Conservation (phyloP, 2,113 vertebrate species). For the Muscicapa adusta region DNA sequence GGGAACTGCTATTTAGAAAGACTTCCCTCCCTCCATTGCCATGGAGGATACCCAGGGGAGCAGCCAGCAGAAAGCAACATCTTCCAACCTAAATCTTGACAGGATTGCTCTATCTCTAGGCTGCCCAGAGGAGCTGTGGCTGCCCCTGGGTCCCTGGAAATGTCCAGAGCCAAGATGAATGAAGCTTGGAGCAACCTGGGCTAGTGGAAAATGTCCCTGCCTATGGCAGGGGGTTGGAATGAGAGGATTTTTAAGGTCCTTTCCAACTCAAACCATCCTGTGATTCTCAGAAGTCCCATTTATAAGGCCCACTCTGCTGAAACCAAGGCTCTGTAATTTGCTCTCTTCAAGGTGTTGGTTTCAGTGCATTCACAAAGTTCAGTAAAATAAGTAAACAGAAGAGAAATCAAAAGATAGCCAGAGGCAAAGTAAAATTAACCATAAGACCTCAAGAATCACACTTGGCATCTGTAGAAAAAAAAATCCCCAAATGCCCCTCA, state of each 20-base stretch:
- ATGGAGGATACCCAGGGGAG: background rate
- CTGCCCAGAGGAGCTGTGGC: background rate
- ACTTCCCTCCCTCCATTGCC: background rate
- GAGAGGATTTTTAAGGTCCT: background rate
- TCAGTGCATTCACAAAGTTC: background rate
- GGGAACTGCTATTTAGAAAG: background rate
- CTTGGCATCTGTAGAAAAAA: background rate
- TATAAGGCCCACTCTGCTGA: background rate
- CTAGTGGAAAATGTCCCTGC: background rate
- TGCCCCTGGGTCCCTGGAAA: background rate
- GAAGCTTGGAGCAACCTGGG: fast-evolving
- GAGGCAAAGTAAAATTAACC: background rate
- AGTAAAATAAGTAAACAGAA: background rate
- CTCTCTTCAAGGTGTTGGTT: background rate
- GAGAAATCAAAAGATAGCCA: background rate
- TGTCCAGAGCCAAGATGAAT: fast-evolving
- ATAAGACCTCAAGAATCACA: background rate
- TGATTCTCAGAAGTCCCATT: background rate
- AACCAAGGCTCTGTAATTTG: background rate
- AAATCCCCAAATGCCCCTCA: background rate
- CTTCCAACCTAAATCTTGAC: background rate
- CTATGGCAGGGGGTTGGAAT: background rate
- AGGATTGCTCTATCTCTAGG: background rate
- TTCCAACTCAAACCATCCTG: background rate
- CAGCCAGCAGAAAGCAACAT: background rate